Evolutionary conservation across 2,797 vertebrate genomes (phyloP).

Genomic region (Naso thynnoides): DNA sequence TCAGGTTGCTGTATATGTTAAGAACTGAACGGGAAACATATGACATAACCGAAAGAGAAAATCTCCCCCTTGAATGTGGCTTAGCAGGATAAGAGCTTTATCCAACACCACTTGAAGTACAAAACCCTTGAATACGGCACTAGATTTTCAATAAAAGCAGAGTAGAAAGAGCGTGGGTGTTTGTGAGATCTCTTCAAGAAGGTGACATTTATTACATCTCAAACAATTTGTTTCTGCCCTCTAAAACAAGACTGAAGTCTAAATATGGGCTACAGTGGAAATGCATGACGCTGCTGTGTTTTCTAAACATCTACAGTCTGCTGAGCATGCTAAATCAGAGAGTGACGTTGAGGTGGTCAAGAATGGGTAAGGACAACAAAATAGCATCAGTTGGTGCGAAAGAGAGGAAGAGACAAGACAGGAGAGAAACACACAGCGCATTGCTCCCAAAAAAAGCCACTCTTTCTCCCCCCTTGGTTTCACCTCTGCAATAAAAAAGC

Average conservation of each 20-base stretch:
- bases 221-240: conserved; percentile 29
- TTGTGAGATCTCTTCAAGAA: conserved; percentile 7
- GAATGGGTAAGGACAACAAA: conserved; percentile 21
- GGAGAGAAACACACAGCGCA: conserved; percentile 35
- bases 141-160: conserved; percentile 28
- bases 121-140: conserved; percentile 2
- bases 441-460: conserved; percentile 43
- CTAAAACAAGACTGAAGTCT: conserved; percentile 30
- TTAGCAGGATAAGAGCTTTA: conserved; percentile 17
- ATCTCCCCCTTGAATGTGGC: background rate
- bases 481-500: conserved; percentile 73
- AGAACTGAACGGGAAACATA: background rate
- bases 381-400: conserved; percentile 13
- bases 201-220: conserved; percentile 7
- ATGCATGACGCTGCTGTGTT: conserved; percentile 19
- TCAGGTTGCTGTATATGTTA: background rate
- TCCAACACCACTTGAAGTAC: conserved; percentile 13
- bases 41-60: conserved; percentile 12
- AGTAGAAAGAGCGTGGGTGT: conserved; percentile 6
- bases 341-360: background rate
- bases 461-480: conserved; percentile 53
- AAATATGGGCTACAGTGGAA: conserved; percentile 31
- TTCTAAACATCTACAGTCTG: conserved; percentile 31
- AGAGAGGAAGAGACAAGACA: conserved; percentile 2
- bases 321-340: conserved; percentile 6